These are phyloP conservation scores for Atrichornis clamosus DNA, from an alignment of 2,113 vertebrate genomes.

Conservation along the genomic window DNA sequence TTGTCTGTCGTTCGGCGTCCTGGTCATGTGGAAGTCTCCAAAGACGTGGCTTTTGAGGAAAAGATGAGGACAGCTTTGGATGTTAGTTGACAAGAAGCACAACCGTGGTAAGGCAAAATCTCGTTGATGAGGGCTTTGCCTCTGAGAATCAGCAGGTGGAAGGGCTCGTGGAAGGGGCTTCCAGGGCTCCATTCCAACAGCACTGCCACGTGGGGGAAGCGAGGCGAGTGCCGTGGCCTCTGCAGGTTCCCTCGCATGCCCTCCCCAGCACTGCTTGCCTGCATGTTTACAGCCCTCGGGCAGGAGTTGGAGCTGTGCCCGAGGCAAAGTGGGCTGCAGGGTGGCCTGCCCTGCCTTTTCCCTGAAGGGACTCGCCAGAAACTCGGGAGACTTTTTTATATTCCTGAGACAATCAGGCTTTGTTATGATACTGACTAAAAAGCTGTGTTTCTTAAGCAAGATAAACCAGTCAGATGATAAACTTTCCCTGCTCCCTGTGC, in stretches of 20 bases:
- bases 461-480: neutral
- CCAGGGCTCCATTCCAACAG: neutral
- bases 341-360: neutral
- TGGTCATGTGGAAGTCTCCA: neutral
- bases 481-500: neutral
- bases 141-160: neutral
- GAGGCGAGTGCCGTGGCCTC: rapidly evolving
- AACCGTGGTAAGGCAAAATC: neutral
- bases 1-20: neutral
- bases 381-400: neutral
- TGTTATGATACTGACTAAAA: neutral
- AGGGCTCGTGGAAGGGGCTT: rapidly evolving
- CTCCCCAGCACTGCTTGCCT: neutral
- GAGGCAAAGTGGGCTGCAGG: neutral
- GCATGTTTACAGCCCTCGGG: neutral
- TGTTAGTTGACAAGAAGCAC: neutral
- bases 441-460: neutral
- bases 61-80: neutral
- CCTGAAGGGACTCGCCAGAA: neutral
- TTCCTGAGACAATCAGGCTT: neutral
- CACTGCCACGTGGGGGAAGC: neutral
- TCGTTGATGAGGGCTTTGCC: neutral
- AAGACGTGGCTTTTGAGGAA: neutral
- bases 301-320: rapidly evolving
- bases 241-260: neutral